These are phyloP conservation scores for Zaprionus capensis DNA, from an alignment of 1,140 invertebrate species.

Conservation along the genomic window DNA sequence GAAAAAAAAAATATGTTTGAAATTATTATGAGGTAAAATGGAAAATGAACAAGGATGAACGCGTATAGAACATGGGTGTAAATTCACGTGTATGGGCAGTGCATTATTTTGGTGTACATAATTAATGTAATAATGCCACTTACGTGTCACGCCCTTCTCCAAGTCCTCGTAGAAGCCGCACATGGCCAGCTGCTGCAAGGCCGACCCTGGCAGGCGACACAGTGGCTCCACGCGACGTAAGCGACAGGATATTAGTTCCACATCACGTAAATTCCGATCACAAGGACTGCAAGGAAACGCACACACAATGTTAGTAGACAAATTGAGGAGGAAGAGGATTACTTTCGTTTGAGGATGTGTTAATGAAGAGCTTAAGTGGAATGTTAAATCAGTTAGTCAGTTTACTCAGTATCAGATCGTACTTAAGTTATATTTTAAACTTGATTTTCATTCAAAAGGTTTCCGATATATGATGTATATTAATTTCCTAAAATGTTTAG, in stretches of 20 bases:
- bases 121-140: constrained; percentile 84
- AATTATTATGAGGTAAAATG: constrained; percentile 2
- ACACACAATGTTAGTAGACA: constrained; percentile 13
- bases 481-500: not conserved
- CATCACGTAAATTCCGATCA: constrained; percentile 89
- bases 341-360: not conserved
- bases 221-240: constrained; percentile 88
- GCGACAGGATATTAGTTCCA: constrained; percentile 87
- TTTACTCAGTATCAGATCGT: too few relatives aligned
- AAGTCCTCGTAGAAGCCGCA: constrained; percentile 91
- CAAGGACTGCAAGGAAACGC: constrained; percentile 86
- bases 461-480: not conserved
- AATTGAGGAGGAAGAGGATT: not conserved
- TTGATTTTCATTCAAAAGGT: not conserved
- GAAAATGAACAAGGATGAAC: not conserved
- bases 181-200: constrained; percentile 90
- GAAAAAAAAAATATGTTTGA: constrained; percentile 39
- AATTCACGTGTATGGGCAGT: not conserved
- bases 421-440: not conserved
- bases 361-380: constrained; percentile 4
- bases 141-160: constrained; percentile 91
- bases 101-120: constrained; percentile 19
- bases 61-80: not conserved
- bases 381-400: not conserved
- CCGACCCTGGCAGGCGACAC: constrained; percentile 88